Base-by-base conservation (phyloP, 2,888 invertebrate genomes). In the Holacanthella duospinosa region DNA sequence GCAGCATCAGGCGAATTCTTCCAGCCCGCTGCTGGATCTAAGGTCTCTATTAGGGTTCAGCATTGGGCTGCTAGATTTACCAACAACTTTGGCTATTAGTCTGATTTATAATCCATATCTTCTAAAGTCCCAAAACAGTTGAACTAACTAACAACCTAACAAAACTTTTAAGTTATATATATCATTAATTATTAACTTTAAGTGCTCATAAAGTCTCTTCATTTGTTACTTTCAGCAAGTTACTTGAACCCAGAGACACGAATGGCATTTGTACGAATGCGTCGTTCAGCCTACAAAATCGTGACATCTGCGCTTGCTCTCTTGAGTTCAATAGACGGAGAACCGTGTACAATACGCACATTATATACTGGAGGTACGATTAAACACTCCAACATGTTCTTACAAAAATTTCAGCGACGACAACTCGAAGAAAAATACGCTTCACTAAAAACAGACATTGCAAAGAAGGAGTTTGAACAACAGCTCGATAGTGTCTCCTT, bases 291-390 rank as follows among this genome's bases (percentile, higher is more conserved):
- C 1, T 65, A 66, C 29, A 29, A 57, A 19, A 60, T 69, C n/a
- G 69, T 69, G 1, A 44, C 60, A 2, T 69, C 69, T 1, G 56
- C 69, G 2, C 24, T 69, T 1, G 65, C 69, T 1, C 65, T 67
- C 28, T 63, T 69, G 1, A 62, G 55, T 24, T 43, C 60, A 6
- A 58, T 69, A 29, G 67, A 67, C 36, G 66, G 66, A 28, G 56
- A 59, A 21, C 60, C 58, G 2, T 53, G 65, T 21, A 44, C 60
- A 4, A 44, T 69, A 16, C 55, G 58, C 19, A 67, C 69, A 0
- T 6, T 69, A 9, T 66, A 69, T 54, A 69, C 69, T 1, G 66
- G 66, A 55, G 69, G 67, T 1, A 69, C 69, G 9, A 69, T 69
- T 25, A 21, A 63, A 29, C 69, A 69, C 43, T 69, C 66, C 36